A percentile compares a stretch with the other conserved stretches of the same genome.
These are phyloP conservation scores for Monarcha castaneiventris DNA, from an alignment of 2,113 vertebrate species.

Conservation along the genomic window DNA sequence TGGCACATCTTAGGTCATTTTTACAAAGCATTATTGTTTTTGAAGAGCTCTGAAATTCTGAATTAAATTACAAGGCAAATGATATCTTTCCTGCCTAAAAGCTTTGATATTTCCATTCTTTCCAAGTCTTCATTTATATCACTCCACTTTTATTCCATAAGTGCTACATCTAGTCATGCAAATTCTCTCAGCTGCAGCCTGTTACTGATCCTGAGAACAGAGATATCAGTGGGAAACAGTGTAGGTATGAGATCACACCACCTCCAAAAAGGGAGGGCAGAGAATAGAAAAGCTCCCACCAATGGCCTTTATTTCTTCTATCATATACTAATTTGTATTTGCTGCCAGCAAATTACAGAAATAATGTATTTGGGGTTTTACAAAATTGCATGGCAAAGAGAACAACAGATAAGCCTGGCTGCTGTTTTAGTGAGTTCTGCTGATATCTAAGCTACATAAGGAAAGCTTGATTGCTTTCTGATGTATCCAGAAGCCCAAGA, in stretches of 20 bases:
- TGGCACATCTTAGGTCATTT: slow-evolving; percentile 9
- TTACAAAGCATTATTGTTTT: slow-evolving; percentile 49
- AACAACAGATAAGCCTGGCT: slow-evolving; percentile 46
- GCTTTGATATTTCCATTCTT: slow-evolving; percentile 61
- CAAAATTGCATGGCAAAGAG: slow-evolving; percentile 50
- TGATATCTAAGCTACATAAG: slow-evolving; percentile 38
- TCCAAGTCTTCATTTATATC: slow-evolving; percentile 47
- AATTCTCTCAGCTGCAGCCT: slow-evolving; percentile 39
- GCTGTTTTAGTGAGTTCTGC: slow-evolving; percentile 49
- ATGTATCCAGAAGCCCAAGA: slow-evolving; percentile 59
- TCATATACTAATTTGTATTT: slow-evolving; percentile 30
- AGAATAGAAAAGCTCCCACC: background rate
- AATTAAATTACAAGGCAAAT: slow-evolving; percentile 70
- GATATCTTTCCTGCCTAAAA: slow-evolving; percentile 56
- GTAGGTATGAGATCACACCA: slow-evolving; percentile 22
- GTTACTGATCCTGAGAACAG: slow-evolving; percentile 53
- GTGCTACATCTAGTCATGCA: slow-evolving; percentile 64
- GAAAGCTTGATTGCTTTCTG: slow-evolving; percentile 54
- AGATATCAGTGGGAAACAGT: slow-evolving; percentile 16
- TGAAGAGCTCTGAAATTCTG: slow-evolving; percentile 58
- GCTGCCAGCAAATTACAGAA: slow-evolving; percentile 31
- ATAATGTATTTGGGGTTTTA: slow-evolving; percentile 37
- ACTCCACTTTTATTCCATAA: slow-evolving; percentile 43
- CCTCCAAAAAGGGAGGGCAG: slow-evolving; percentile 5
- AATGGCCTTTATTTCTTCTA: slow-evolving; percentile 15